Conservation (phyloP, 2,797 vertebrate species). For the Diplodus sargus region DNA sequence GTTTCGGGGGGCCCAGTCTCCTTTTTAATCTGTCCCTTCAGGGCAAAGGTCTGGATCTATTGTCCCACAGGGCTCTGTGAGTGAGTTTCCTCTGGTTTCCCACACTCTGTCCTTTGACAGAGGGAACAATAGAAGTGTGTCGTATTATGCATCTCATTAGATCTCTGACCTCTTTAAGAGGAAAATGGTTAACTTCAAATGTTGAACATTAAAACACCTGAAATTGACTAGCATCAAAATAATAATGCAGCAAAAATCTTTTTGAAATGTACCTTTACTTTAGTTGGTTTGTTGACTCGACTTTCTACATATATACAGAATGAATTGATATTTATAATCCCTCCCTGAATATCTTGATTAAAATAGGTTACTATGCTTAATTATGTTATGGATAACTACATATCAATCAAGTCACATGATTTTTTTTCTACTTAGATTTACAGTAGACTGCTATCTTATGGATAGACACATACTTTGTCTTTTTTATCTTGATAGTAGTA, state of each 20-base stretch:
- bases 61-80: slow-evolving; percentile 59
- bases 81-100: slow-evolving; percentile 63
- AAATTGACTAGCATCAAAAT: neutral
- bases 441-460: no score
- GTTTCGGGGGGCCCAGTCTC: neutral
- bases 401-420: no score
- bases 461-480: no score
- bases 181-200: neutral
- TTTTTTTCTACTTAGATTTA: no score
- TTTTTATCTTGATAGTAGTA: neutral
- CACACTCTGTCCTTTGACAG: slow-evolving; percentile 61
- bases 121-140: slow-evolving; percentile 60
- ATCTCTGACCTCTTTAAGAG: neutral
- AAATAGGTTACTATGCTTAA: neutral
- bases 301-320: neutral
- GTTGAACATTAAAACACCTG: neutral
- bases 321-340: neutral
- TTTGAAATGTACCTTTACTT: neutral
- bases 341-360: no score
- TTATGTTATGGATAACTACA: neutral
- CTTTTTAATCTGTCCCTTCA: slow-evolving; percentile 10
- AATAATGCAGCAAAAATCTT: neutral
- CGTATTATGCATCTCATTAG: slow-evolving; percentile 33
- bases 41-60: slow-evolving; percentile 47
- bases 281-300: neutral